Base-by-base conservation (phyloP, 1,140 invertebrate genomes). In the Melitaea cinxia region DNA sequence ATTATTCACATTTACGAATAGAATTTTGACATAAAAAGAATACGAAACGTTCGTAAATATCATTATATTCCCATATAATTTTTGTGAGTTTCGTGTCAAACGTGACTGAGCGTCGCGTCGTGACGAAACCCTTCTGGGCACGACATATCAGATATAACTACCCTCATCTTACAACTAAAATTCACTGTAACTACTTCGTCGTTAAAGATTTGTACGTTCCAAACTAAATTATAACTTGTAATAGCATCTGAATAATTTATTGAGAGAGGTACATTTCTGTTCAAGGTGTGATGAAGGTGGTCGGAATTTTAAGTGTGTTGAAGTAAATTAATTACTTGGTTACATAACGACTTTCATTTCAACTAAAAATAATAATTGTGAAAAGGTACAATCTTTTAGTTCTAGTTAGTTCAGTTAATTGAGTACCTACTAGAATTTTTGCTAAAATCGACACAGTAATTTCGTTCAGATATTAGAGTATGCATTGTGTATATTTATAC, bases 181-280 rank as follows among this genome's bases (percentile, higher is more conserved):
- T 58, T 58, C 56, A 23, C 12, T 58, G 39, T 57, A 12, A 39
- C 24, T 39, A 54, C 12, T 24, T 45, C 21, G 15, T 35, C 58
- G 19, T 52, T 37, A 49, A 45, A 69, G 56, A 64, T 63, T 69
- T 58, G 53, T 55, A 59, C 56, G 33, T 60, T 65, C 24, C 56
- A 28, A 69, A 70, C 68, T 70, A 58, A 70, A 70, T 70, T 70
- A 70, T 60, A 70, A 65, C 57, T 70, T 56, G 28, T 62, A 65
- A 62, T 62, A 47, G 24, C 54, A 65, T 59, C 53, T 70, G 62
- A 70, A 70, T 70, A 70, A 54, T 69, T 69, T 63, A 65, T 50
- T 47, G 42, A 12, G 24, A 12, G 52, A 33, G 37, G 24, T 42
- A 54, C 21, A 45, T 45, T 54, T 55, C 50, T 26, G 24, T 28